A percentile compares a stretch with the other conserved stretches of the same genome.
Conservation (phyloP, 1,140 invertebrate species). For the Brachystomella parvula region DNA sequence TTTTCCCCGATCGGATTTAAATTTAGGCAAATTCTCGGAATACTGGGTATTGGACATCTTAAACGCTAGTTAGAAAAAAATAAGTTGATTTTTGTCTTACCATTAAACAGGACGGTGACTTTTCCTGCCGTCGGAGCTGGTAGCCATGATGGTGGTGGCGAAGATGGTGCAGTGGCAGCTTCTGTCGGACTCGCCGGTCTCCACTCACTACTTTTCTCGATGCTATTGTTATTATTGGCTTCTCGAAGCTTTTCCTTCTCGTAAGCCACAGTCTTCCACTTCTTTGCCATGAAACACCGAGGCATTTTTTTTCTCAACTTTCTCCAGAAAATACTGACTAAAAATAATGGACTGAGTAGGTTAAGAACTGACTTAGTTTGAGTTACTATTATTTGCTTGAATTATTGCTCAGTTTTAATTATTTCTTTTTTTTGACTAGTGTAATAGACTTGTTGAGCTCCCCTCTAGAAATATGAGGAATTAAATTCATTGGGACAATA, state of each 20-base stretch:
- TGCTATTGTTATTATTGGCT: conserved; percentile 23
- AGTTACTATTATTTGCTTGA: no score
- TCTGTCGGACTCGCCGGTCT: conserved; percentile 35
- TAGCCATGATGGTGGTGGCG: conserved; percentile 36
- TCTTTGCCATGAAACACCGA: conserved; percentile 80
- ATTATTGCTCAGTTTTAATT: neutral
- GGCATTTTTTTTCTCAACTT: conserved; percentile 65
- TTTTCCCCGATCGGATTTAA: no score
- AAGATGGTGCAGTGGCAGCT: conserved; percentile 32
- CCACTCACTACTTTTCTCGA: conserved; percentile 22
- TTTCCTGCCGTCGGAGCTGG: conserved; percentile 37
- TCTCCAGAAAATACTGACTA: neutral
- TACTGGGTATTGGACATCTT: no score
- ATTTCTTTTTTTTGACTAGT: neutral
- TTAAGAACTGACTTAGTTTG: no score
- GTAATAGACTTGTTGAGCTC: neutral
- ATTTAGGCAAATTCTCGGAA: no score
- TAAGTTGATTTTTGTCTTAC: conserved; percentile 17
- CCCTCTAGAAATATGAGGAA: no score
- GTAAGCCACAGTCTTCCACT: conserved; percentile 61
- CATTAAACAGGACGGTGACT: conserved; percentile 38
- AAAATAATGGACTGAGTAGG: neutral
- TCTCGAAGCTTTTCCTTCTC: conserved; percentile 30
- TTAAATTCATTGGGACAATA: no score
- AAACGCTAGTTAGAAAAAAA: no score